These are phyloP conservation scores for Cylas formicarius DNA, from an alignment of 1,140 invertebrate genomes.

Conservation along the genomic window DNA sequence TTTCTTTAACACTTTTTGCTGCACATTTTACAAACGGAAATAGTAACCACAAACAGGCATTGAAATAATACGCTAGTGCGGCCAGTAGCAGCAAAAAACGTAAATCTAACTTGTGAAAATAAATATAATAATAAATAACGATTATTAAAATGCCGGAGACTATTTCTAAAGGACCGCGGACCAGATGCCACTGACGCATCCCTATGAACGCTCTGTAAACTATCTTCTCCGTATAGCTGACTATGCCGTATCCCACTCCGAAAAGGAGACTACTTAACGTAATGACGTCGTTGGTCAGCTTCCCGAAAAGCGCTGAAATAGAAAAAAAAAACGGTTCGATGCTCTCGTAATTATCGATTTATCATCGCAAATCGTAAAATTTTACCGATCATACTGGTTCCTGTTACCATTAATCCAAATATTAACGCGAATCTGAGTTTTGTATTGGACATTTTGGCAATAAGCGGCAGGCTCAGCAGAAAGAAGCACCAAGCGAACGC, in stretches of 20 bases:
- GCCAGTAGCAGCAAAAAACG: slow-evolving; percentile 19
- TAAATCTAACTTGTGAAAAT: slow-evolving; percentile 19
- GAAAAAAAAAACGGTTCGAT: slow-evolving; percentile 8
- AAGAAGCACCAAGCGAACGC: slow-evolving; percentile 33
- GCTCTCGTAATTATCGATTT: no score
- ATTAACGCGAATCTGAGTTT: slow-evolving; percentile 22
- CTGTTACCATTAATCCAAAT: slow-evolving; percentile 25
- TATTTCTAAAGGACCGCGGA: slow-evolving; percentile 25
- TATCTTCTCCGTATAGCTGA: slow-evolving; percentile 23
- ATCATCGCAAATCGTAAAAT: slow-evolving; percentile 9
- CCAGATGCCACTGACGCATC: slow-evolving; percentile 20
- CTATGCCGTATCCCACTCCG: slow-evolving; percentile 30
- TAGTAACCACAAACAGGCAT: slow-evolving; percentile 23
- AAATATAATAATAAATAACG: slow-evolving; percentile 31
- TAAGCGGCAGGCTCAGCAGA: slow-evolving; percentile 24
- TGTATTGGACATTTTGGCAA: slow-evolving; percentile 19
- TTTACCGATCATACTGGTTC: slow-evolving; percentile 26
- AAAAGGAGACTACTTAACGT: slow-evolving; percentile 28
- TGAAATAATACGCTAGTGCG: slow-evolving; percentile 19
- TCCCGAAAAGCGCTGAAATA: slow-evolving; percentile 23
- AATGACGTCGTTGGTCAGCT: slow-evolving; percentile 28
- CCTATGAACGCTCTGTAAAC: slow-evolving; percentile 24
- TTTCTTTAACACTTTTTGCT: slow-evolving; percentile 10
- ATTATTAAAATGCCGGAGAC: slow-evolving; percentile 25
- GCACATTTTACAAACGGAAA: slow-evolving; percentile 17